Conservation (phyloP, 2,113 vertebrate genomes). For the Phalacrocorax pelagicus region DNA sequence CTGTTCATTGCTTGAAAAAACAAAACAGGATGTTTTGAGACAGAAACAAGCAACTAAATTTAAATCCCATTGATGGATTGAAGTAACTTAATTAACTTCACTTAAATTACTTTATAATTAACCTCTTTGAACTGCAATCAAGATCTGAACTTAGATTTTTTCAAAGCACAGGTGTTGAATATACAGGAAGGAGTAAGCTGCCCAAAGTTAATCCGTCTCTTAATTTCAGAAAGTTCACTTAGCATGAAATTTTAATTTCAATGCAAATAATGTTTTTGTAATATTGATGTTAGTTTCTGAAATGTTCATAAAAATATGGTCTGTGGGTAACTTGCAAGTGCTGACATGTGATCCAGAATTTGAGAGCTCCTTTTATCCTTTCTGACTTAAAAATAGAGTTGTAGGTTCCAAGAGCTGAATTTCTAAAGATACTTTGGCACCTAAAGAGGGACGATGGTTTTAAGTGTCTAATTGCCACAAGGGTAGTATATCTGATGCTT, state of each 20-base stretch:
- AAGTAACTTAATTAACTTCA: background rate
- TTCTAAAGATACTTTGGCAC: background rate
- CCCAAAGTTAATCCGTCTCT: background rate
- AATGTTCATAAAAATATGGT: background rate
- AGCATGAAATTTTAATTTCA: slow-evolving; percentile 32
- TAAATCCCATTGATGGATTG: background rate
- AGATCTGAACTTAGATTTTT: background rate
- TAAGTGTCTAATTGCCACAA: background rate
- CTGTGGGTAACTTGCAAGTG: background rate
- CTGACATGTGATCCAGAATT: background rate
- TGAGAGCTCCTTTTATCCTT: background rate
- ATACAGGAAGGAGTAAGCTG: background rate
- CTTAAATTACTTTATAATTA: background rate
- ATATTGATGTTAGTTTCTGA: slow-evolving; percentile 21
- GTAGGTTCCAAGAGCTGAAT: background rate
- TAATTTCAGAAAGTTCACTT: background rate
- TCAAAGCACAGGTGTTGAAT: background rate
- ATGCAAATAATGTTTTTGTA: slow-evolving; percentile 14
- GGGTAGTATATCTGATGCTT: background rate
- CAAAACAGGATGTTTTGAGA: background rate
- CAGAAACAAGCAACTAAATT: background rate
- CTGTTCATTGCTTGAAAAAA: background rate
- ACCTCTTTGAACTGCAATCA: background rate
- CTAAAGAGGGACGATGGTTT: background rate
- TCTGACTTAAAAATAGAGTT: background rate